phyloP scores from a whole-genome alignment of 2,888 invertebrate genomes.

The Ferdinandea cuprea region DNA sequence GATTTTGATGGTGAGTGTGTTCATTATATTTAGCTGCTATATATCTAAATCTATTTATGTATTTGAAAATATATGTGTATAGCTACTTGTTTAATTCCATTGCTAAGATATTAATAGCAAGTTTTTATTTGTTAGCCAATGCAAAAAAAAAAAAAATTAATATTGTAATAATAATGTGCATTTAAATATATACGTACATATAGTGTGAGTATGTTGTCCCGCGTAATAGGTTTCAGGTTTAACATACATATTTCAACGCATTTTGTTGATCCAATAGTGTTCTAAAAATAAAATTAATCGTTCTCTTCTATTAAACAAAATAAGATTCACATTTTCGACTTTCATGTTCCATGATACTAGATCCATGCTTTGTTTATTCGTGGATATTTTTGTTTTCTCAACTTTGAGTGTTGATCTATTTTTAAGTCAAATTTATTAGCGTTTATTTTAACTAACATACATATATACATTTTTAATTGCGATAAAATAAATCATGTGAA shows the following conservation, averaged over 20 bases:
- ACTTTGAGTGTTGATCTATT: slow-evolving; percentile 49
- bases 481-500: slow-evolving; percentile 1
- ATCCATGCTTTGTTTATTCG: slow-evolving; percentile 65
- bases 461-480: not conserved
- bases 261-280: slow-evolving; percentile 28
- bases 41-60: no score
- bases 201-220: not conserved
- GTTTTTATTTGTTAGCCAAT: no score
- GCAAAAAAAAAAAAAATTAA: not conserved
- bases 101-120: no score
- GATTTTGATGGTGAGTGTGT: slow-evolving; percentile 95
- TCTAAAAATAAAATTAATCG: slow-evolving; percentile 59
- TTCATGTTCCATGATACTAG: slow-evolving; percentile 55
- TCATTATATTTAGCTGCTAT: not conserved
- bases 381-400: slow-evolving; percentile 44
- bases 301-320: slow-evolving; percentile 25
- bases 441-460: slow-evolving; percentile 13
- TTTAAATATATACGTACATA: not conserved
- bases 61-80: no score
- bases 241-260: not conserved
- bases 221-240: not conserved
- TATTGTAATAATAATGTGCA: not conserved
- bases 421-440: slow-evolving; percentile 35
- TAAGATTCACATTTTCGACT: slow-evolving; percentile 19
- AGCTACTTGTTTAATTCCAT: no score